Evolutionary conservation across 92 coral and sea anemone species (phyloP).

Genomic region (Palythoa heliodiscus): DNA sequence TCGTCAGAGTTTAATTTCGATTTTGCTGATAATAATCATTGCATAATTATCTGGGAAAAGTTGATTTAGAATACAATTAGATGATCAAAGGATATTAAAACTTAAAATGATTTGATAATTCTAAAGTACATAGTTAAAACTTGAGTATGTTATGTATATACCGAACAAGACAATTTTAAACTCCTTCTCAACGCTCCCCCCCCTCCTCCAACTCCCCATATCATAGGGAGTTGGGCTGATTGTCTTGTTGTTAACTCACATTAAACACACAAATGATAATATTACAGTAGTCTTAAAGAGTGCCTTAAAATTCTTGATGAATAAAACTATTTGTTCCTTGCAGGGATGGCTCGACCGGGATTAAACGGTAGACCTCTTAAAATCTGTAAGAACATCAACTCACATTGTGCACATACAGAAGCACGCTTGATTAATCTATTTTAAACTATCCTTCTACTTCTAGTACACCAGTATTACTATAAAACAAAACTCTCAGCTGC

Average conservation of each 20-base stretch:
- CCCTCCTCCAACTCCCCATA: neutral
- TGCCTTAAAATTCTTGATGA: neutral
- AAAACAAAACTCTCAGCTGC: neutral
- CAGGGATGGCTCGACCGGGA: conserved; percentile 37
- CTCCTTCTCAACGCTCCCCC: no score
- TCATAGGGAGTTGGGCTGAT: neutral
- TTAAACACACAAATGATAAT: neutral
- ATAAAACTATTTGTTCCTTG: conserved; percentile 24
- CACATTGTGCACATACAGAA: neutral
- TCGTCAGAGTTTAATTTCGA: no score
- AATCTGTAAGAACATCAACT: conserved; percentile 27
- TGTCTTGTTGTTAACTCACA: neutral
- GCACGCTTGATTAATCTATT: neutral
- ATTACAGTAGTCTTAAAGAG: neutral
- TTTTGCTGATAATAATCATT: no score
- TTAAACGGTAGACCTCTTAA: conserved; percentile 38
- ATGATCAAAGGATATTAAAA: no score
- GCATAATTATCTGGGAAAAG: no score
- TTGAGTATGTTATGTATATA: no score
- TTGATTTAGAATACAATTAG: no score
- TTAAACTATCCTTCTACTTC: no score
- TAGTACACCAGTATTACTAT: no score
- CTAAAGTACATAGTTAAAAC: no score
- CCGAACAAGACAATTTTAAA: no score
- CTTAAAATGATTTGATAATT: no score